These are phyloP conservation scores for Hystrix brachyura DNA, from an alignment of 2,113 vertebrate species.

Conservation along the genomic window DNA sequence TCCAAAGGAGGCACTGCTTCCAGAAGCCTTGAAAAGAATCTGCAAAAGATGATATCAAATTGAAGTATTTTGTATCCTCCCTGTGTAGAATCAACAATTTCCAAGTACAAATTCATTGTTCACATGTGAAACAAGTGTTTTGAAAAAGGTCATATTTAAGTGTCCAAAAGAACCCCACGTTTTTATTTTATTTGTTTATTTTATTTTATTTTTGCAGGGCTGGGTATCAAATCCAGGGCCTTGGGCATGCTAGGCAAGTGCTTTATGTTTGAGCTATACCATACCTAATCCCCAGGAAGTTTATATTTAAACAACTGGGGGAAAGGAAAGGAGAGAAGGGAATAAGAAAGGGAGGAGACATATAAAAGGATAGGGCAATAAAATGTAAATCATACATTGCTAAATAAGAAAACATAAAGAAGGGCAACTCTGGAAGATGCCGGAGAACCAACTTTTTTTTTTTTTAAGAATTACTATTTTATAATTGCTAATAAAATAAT, in stretches of 20 bases:
- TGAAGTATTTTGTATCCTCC: neutral
- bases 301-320: conserved; percentile 65
- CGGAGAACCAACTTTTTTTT: neutral
- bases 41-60: conserved; percentile 76
- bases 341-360: neutral
- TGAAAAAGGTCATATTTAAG: conserved; percentile 77
- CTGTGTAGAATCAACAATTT: neutral
- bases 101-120: conserved; percentile 26
- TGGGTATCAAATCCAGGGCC: neutral
- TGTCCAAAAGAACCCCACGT: conserved; percentile 58
- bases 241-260: neutral
- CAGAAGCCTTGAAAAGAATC: conserved; percentile 74
- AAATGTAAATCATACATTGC: conserved; percentile 80
- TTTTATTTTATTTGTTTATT: neutral
- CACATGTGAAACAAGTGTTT: conserved; percentile 53
- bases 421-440: neutral
- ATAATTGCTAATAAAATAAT: conserved; percentile 53
- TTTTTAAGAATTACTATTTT: neutral
- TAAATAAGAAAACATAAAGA: conserved; percentile 77
- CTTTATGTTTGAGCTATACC: neutral
- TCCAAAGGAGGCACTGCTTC: conserved; percentile 56
- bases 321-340: neutral
- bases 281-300: conserved; percentile 34
- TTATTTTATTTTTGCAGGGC: neutral
- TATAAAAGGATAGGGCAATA: conserved; percentile 72